Conservation (phyloP, 2,888 invertebrate genomes). For the Punctoribates punctum region DNA sequence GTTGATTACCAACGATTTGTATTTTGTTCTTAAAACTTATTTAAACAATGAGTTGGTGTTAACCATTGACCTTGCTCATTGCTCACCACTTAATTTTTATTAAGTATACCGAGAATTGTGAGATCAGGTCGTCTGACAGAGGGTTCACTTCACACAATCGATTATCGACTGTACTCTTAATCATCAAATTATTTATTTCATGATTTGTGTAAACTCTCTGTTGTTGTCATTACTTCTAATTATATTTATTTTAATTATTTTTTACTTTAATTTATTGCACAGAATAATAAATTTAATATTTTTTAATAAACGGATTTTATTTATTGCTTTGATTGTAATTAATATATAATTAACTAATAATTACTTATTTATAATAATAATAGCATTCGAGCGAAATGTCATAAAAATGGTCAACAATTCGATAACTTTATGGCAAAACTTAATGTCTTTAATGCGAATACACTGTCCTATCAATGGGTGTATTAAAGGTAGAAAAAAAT, state of each 20-base stretch:
- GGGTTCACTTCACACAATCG: no score
- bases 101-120: no score
- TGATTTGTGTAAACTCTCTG: not conserved
- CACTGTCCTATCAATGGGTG: not conserved
- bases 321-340: conserved; percentile 1
- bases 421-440: conserved; percentile 1
- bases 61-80: no score
- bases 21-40: no score
- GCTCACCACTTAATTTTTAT: no score
- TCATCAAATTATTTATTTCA: no score
- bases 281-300: not conserved
- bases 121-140: no score
- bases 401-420: not conserved
- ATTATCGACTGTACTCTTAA: no score
- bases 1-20: no score
- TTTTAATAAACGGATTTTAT: not conserved
- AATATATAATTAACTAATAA: not conserved
- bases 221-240: not conserved
- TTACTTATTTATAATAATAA: not conserved
- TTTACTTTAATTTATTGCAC: conserved; percentile 6
- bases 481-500: not conserved
- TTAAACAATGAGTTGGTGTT: no score
- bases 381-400: not conserved
- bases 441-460: conserved; percentile 1
- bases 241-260: not conserved